Evolutionary conservation across 2,797 vertebrate species (phyloP), one percentile per base, ranked within the genome.

Genomic region (Triplophysa yarkandensis): DNA sequence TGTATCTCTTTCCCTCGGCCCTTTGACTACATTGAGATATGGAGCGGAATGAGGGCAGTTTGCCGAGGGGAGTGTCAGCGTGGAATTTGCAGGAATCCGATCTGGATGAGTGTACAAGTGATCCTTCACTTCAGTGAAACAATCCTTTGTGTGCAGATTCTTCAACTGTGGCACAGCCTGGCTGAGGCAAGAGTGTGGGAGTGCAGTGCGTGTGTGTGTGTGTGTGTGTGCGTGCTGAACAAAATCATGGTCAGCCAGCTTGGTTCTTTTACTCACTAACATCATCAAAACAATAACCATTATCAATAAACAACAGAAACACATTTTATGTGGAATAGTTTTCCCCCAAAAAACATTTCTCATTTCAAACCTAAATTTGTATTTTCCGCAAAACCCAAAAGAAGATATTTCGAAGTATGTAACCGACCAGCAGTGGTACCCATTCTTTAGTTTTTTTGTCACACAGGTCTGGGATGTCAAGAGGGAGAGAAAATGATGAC

Each of bases 11-110:
- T 77, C 43, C 67, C 67, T 81, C 61, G 25, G 34, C 50, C 39
- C 67, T 57, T 75, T 68, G 71, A 80, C 78, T 65, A 48, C n/a
- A 74, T 34, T 14, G 58, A 65, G 61, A 71, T 73, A 36, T 52
- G 28, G 50, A 65, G 69, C 16, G 27, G 76, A 80, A 73, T 73
- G 60, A 63, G 64, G 58, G 43, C 23, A 60, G 55, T 62, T 43
- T 68, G 70, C 74, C 63, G 46, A 64, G 55, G 63, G 78, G 76
- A 54, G 64, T 77, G 76, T 74, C 62, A 52, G 46, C 71, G 25
- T 70, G 73, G 80, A 83, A 83, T 81, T 72, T 68, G 55, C 28
- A 58, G 73, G 76, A 83, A 83, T 83, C 67, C 71, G 73, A 83
- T 82, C 78, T 75, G 76, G 68, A 73, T 71, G 66, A 66, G 60